These are phyloP conservation scores for Plagiodera versicolora DNA, from an alignment of 2,888 invertebrate genomes.

Conservation along the genomic window DNA sequence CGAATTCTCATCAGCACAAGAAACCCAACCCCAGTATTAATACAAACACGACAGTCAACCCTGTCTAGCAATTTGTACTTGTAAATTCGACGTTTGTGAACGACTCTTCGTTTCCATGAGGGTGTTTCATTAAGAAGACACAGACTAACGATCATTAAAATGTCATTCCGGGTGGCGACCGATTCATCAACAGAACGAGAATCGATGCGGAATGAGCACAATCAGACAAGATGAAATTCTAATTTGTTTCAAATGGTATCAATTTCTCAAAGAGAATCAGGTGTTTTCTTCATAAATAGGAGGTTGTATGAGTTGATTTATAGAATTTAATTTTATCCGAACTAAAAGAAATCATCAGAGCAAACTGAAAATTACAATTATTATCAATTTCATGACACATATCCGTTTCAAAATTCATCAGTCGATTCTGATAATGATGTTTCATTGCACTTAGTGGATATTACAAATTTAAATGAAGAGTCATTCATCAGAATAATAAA, in stretches of 20 bases:
- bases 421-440: too few relatives aligned
- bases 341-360: too few relatives aligned
- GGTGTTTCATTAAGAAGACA: conserved; percentile 28
- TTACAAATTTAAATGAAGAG: too few relatives aligned
- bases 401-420: too few relatives aligned
- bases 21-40: not conserved
- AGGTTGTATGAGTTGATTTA: too few relatives aligned
- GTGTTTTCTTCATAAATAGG: too few relatives aligned
- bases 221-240: not conserved
- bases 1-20: not conserved
- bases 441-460: too few relatives aligned
- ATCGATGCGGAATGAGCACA: not conserved
- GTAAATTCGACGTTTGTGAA: conserved; percentile 35
- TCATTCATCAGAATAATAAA: too few relatives aligned
- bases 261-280: too few relatives aligned
- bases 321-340: too few relatives aligned
- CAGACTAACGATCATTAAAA: conserved; percentile 27
- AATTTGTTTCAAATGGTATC: conserved; percentile 1
- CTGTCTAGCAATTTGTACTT: conserved; percentile 29
- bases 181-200: not conserved
- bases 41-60: conserved; percentile 20
- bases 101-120: conserved; percentile 31
- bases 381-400: too few relatives aligned
- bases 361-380: too few relatives aligned
- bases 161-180: conserved; percentile 24